These are phyloP conservation scores for Phyto melanocephala DNA, from an alignment of 2,888 invertebrate genomes.

Conservation along the genomic window DNA sequence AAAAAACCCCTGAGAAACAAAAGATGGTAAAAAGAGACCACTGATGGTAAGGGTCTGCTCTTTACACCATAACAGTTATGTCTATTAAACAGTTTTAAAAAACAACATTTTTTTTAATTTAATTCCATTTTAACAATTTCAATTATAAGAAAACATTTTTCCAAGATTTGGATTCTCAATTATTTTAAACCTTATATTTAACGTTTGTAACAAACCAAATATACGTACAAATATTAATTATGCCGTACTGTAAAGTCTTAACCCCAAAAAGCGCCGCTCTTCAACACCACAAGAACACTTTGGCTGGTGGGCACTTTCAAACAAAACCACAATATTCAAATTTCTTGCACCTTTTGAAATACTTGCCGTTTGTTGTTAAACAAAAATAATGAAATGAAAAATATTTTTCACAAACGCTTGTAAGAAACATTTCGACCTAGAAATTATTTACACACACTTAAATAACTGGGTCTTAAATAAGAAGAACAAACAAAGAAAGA, in stretches of 20 bases:
- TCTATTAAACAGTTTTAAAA: too few species aligned
- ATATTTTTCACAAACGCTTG: neutral
- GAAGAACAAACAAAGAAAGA: neutral
- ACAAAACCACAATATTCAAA: neutral
- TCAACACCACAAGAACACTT: neutral
- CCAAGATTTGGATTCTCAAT: too few species aligned
- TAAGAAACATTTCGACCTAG: neutral
- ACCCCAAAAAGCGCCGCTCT: neutral
- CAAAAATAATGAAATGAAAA: neutral
- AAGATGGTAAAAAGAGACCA: too few species aligned
- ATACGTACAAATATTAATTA: too few species aligned
- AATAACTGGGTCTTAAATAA: slow-evolving; percentile 17
- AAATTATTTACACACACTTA: slow-evolving; percentile 30
- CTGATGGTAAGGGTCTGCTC: too few species aligned
- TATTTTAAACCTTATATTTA: too few species aligned
- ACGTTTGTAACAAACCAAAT: too few species aligned
- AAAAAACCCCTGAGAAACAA: too few species aligned
- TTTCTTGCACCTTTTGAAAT: neutral
- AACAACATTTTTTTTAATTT: too few species aligned
- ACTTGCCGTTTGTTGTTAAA: neutral
- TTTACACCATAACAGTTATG: too few species aligned
- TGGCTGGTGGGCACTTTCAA: neutral
- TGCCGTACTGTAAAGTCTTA: neutral
- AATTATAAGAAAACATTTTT: too few species aligned
- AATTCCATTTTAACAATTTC: too few species aligned